Percentiles rank a stretch among this genome's conserved stretches.
Evolutionary conservation across 2,113 vertebrate genomes (phyloP).

Genomic region (Nothobranchius furzeri): DNA sequence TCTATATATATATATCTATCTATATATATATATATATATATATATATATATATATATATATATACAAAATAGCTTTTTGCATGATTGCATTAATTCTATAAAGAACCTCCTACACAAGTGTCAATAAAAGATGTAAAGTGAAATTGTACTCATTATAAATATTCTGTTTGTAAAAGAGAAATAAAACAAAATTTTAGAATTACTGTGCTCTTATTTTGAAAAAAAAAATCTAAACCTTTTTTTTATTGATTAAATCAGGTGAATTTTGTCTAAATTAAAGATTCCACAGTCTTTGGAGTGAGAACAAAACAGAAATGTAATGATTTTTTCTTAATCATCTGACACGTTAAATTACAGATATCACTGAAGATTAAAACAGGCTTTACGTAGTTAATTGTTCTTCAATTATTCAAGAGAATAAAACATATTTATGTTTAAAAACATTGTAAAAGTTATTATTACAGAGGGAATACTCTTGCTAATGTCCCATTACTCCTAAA

Average conservation of each 20-base stretch:
- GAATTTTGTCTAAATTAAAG: too few relatives aligned
- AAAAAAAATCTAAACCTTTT: too few relatives aligned
- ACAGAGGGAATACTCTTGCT: not conserved
- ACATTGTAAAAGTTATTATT: not conserved
- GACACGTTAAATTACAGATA: too few relatives aligned
- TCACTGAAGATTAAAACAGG: too few relatives aligned
- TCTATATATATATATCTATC: too few relatives aligned
- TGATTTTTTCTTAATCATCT: too few relatives aligned
- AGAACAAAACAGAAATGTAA: not conserved
- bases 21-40: too few relatives aligned
- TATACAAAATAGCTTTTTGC: not conserved
- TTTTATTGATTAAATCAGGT: too few relatives aligned
- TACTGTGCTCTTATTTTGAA: not conserved
- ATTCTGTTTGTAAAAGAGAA: too few relatives aligned
- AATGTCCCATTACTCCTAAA: not conserved
- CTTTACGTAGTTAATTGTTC: too few relatives aligned
- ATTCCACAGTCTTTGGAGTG: not conserved
- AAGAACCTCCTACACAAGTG: not conserved
- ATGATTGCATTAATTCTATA: not conserved
- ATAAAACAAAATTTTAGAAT: not conserved
- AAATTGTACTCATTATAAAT: not conserved
- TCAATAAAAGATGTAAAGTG: not conserved
- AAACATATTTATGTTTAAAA: too few relatives aligned
- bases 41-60: not conserved
- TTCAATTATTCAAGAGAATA: not conserved